Conservation (phyloP, 92 coral and sea anemone genomes). For the Bergia puertoricense region DNA sequence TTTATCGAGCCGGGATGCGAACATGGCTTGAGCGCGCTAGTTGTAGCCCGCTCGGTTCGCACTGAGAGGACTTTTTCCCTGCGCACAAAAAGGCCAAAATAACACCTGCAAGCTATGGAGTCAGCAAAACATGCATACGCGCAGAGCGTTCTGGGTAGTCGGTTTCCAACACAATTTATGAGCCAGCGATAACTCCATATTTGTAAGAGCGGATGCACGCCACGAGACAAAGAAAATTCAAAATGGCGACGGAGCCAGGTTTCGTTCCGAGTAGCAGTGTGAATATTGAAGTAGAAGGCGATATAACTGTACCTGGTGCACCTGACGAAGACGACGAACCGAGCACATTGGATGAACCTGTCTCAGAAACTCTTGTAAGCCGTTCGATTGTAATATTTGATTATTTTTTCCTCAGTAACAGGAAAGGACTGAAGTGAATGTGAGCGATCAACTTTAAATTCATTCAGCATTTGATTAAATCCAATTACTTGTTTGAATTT, state of each 20-base stretch:
- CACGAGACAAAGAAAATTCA: slow-evolving; percentile 59
- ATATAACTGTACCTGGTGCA: slow-evolving; percentile 98
- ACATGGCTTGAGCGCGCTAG: too few species aligned
- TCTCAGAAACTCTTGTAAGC: slow-evolving; percentile 86
- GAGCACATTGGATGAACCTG: slow-evolving; percentile 96
- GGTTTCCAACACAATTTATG: background rate
- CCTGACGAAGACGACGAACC: slow-evolving; percentile 96
- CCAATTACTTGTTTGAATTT: slow-evolving; percentile 19
- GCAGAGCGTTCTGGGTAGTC: slow-evolving; percentile 14
- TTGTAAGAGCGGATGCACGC: slow-evolving; percentile 48
- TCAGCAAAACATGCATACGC: background rate
- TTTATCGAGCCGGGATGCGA: too few species aligned
- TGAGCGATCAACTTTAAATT: background rate
- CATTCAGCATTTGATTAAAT: slow-evolving; percentile 1
- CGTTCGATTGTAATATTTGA: too few species aligned
- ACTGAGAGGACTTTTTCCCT: too few species aligned
- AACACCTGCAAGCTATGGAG: too few species aligned
- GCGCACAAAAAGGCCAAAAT: too few species aligned
- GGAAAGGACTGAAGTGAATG: too few species aligned
- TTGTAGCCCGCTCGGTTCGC: too few species aligned
- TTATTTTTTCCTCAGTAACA: too few species aligned
- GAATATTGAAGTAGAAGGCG: slow-evolving; percentile 97
- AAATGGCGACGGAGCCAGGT: slow-evolving; percentile 92
- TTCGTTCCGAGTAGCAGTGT: slow-evolving; percentile 78
- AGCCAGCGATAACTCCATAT: slow-evolving; percentile 28